Evolutionary conservation across 2,888 invertebrate genomes (phyloP).

Genomic region (Yponomeuta sedellus): DNA sequence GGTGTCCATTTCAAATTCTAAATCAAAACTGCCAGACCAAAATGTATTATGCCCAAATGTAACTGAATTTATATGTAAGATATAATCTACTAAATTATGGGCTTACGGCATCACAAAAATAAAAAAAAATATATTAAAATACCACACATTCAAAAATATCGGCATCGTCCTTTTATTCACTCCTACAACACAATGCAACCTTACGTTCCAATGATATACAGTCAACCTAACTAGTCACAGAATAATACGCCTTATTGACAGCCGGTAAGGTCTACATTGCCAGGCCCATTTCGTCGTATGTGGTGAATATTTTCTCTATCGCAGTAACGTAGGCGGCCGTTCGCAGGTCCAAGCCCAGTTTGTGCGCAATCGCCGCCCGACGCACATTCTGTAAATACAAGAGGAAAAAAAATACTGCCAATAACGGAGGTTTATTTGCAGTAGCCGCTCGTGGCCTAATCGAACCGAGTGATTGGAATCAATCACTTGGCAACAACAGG

Average conservation of each 20-base stretch:
- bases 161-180: neutral
- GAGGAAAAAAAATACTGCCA: neutral
- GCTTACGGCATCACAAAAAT: too few relatives aligned
- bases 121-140: too few relatives aligned
- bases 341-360: slow-evolving; percentile 87
- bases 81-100: too few relatives aligned
- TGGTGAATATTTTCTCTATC: slow-evolving; percentile 97
- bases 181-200: neutral
- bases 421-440: too few relatives aligned
- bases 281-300: slow-evolving; percentile 95
- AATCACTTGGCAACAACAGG: too few relatives aligned
- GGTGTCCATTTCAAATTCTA: too few relatives aligned
- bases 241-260: neutral
- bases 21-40: too few relatives aligned
- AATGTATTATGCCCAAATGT: too few relatives aligned
- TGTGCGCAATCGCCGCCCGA: slow-evolving; percentile 80
- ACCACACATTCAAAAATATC: too few relatives aligned
- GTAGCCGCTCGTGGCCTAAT: too few relatives aligned
- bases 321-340: slow-evolving; percentile 97
- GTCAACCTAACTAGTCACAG: neutral
- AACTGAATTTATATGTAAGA: too few relatives aligned
- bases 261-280: slow-evolving; percentile 79
- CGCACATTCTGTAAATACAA: slow-evolving; percentile 74
- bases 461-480: too few relatives aligned
- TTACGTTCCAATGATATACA: neutral